Conservation (phyloP, 2,113 vertebrate species). For the Cryptomyrus ogoouensis region DNA sequence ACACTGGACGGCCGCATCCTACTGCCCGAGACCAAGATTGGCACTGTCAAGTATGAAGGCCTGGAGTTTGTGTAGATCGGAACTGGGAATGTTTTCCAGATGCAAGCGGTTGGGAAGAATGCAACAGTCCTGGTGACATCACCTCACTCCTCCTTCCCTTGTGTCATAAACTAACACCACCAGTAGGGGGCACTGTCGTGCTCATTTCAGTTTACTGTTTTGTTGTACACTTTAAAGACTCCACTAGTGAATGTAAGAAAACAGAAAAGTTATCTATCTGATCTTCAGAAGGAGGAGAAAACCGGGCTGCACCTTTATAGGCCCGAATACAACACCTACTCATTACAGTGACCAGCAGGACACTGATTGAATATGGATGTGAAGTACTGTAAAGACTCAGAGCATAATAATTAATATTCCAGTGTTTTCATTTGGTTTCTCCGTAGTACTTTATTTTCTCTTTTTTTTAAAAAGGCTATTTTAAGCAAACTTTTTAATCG, state of each 20-base stretch:
- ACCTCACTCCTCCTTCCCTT: neutral
- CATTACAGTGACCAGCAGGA: neutral
- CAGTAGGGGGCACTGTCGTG: neutral
- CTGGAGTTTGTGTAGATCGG: slow-evolving; percentile 80
- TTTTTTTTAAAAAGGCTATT: neutral
- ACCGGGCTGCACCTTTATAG: neutral
- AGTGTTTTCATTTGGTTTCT: neutral
- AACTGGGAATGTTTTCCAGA: neutral
- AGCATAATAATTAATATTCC: neutral
- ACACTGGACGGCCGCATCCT: slow-evolving; percentile 84
- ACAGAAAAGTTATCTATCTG: neutral
- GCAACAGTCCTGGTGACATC: neutral
- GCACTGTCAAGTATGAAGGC: slow-evolving; percentile 84
- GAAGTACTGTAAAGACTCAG: neutral
- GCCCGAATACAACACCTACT: neutral
- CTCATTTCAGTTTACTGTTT: neutral
- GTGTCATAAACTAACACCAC: neutral
- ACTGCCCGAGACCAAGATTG: slow-evolving; percentile 80
- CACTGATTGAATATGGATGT: neutral
- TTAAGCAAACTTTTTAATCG: neutral
- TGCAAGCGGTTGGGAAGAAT: neutral
- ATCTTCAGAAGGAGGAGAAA: neutral
- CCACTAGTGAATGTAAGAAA: slow-evolving; percentile 1
- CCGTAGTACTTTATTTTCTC: neutral
- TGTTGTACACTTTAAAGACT: neutral